These are phyloP conservation scores for Falcunculus frontatus DNA, from an alignment of 2,113 vertebrate genomes.

Conservation along the genomic window DNA sequence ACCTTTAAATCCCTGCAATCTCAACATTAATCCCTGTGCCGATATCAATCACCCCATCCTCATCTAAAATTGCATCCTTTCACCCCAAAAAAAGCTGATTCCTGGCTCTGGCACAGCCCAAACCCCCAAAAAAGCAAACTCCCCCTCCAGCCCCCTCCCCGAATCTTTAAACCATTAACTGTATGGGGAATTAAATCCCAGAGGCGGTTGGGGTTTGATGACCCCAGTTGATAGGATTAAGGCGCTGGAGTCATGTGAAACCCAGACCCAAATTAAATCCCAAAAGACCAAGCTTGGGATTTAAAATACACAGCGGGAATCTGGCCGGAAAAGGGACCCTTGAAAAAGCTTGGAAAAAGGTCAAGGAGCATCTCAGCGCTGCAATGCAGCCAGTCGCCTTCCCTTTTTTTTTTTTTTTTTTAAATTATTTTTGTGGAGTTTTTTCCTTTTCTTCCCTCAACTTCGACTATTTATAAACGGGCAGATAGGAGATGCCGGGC, in stretches of 20 bases:
- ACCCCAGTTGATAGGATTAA: conserved; percentile 41
- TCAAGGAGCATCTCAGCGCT: background rate
- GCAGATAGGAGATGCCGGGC: conserved; percentile 42
- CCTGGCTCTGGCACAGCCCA: fast-evolving
- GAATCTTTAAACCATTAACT: background rate
- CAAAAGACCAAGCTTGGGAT: background rate
- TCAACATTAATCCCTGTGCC: background rate
- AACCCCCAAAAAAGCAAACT: background rate
- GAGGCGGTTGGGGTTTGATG: conserved; percentile 17
- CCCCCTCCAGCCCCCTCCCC: background rate
- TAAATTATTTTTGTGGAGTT: background rate
- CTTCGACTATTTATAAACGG: conserved; percentile 47
- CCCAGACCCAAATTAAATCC: conserved; percentile 51
- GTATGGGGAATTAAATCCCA: conserved; percentile 36
- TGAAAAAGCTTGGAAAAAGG: background rate
- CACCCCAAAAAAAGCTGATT: background rate
- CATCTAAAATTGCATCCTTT: background rate
- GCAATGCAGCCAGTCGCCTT: background rate
- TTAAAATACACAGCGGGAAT: background rate
- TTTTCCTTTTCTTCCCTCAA: background rate
- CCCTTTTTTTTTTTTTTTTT: background rate
- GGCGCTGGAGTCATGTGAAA: conserved; percentile 37
- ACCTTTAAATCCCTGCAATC: background rate
- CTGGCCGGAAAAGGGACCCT: background rate
- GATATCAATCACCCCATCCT: background rate